Conservation (phyloP, 2,797 vertebrate species). For the Anguilla obscura region DNA sequence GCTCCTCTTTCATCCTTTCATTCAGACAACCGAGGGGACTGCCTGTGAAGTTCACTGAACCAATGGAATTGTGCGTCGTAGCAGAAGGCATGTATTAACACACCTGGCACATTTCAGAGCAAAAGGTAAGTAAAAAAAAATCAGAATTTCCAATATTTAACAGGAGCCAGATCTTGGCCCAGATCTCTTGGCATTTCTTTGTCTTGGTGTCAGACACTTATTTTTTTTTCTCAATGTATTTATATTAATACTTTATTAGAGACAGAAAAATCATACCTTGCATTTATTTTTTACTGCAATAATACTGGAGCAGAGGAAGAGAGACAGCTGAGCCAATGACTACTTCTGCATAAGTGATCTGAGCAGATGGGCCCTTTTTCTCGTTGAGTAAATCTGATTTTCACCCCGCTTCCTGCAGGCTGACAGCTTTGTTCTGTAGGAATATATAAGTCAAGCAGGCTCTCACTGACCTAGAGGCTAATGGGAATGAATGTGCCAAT, state of each 20-base stretch:
- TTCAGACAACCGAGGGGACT: not conserved
- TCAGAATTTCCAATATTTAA: not conserved
- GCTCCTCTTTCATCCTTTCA: slow-evolving; percentile 11
- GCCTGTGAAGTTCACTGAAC: slow-evolving; percentile 4
- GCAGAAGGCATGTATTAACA: slow-evolving; percentile 4
- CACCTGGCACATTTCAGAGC: not conserved
- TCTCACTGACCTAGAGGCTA: not conserved
- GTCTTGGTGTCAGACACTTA: not conserved
- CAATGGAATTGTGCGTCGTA: slow-evolving; percentile 3
- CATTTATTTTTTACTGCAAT: not conserved
- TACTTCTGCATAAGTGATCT: not conserved
- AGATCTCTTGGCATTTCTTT: not conserved
- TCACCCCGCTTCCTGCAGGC: not conserved
- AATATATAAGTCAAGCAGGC: not conserved
- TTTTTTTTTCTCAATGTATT: not conserved
- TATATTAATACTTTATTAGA: not conserved
- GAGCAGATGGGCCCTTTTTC: not conserved
- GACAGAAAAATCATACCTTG: not conserved
- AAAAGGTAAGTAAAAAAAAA: not conserved
- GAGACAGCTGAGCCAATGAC: not conserved
- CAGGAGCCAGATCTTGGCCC: not conserved
- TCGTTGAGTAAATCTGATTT: not conserved
- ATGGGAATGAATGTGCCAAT: not conserved
- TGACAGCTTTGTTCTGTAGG: not conserved
- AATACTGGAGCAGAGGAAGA: not conserved